A percentile compares a stretch with the other conserved stretches of the same genome.
These are phyloP conservation scores for Tipula vernalis DNA, from an alignment of 2,888 invertebrate species.

Conservation along the genomic window DNA sequence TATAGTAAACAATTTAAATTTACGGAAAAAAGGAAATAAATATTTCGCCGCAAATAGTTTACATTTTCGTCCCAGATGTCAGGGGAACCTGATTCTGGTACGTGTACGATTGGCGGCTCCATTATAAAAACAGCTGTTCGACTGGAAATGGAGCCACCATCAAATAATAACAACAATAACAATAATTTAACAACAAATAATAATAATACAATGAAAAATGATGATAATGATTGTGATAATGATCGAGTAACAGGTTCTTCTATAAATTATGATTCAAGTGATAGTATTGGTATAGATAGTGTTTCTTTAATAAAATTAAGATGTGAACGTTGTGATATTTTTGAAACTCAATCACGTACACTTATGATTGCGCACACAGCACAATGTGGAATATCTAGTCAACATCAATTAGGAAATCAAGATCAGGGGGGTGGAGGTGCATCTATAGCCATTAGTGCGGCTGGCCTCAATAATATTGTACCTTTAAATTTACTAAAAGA, in stretches of 20 bases:
- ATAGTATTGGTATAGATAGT: conserved; percentile 13
- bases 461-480: conserved; percentile 24
- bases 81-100: conserved; percentile 11
- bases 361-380: conserved; percentile 64
- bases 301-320: conserved; percentile 20
- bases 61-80: background rate
- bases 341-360: conserved; percentile 65
- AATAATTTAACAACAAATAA: background rate
- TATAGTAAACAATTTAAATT: background rate
- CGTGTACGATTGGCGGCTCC: background rate
- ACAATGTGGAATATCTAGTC: conserved; percentile 38
- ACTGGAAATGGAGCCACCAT: conserved; percentile 24
- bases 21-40: background rate
- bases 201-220: conserved; percentile 10
- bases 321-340: conserved; percentile 72
- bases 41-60: background rate
- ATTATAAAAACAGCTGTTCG: background rate
- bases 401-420: conserved; percentile 33
- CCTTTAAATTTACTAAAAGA: conserved; percentile 29
- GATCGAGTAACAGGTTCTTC: conserved; percentile 17
- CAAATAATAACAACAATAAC: conserved; percentile 12
- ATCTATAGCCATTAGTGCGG: conserved; percentile 28
- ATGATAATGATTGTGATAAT: conserved; percentile 17
- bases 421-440: conserved; percentile 34
- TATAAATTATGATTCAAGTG: conserved; percentile 18